Conservation (phyloP, 2,113 vertebrate species). For the Odocoileus virginianus region DNA sequence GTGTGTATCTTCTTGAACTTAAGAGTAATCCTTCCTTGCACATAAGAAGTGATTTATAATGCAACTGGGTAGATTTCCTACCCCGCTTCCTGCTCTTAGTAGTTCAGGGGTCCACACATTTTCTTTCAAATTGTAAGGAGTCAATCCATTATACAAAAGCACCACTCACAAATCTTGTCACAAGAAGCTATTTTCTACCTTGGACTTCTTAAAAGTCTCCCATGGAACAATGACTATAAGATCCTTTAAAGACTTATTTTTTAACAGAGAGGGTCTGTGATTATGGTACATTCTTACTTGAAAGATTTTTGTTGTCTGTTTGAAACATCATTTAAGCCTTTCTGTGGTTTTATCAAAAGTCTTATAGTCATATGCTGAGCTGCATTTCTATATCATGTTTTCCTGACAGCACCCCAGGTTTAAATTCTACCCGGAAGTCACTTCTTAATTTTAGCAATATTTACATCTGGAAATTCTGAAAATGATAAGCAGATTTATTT, state of each 20-base stretch:
- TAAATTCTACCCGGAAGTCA: not conserved
- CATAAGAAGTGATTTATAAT: not conserved
- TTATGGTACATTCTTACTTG: not conserved
- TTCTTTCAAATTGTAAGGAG: not conserved
- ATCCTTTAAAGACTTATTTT: not conserved
- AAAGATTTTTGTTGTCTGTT: not conserved
- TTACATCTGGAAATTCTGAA: not conserved
- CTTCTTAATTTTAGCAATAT: slow-evolving; percentile 1
- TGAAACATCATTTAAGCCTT: not conserved
- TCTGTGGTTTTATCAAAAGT: not conserved
- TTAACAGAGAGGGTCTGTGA: not conserved
- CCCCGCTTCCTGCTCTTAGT: not conserved
- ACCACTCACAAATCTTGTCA: not conserved
- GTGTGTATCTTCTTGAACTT: not conserved
- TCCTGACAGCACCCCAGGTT: not conserved
- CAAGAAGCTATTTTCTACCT: not conserved
- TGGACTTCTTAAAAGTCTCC: not conserved
- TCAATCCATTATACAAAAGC: not conserved
- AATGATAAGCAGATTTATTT: not conserved
- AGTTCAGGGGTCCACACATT: not conserved
- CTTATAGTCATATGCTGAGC: not conserved
- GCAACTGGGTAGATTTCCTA: not conserved
- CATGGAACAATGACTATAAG: not conserved
- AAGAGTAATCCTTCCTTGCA: not conserved
- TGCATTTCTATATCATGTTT: not conserved